Conservation (phyloP, 2,797 vertebrate genomes). For the Merluccius polli region DNA sequence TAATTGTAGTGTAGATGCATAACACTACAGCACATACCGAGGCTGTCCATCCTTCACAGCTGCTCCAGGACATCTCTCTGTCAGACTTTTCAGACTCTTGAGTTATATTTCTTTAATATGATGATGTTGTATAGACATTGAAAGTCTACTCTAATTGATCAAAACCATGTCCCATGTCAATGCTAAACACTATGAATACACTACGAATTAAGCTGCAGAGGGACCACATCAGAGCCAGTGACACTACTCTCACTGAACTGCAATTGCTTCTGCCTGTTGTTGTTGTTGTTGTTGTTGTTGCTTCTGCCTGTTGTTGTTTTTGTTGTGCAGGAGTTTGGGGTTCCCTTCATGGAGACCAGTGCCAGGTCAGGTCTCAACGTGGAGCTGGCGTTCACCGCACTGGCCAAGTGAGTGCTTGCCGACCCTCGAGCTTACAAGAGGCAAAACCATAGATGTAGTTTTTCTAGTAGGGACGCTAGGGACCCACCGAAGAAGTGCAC, state of each 20-base stretch:
- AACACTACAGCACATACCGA: too few relatives aligned
- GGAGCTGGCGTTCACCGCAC: conserved; percentile 88
- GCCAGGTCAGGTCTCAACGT: conserved; percentile 88
- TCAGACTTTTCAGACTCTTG: too few relatives aligned
- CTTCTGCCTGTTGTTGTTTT: conserved; percentile 21
- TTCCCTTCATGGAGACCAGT: conserved; percentile 95
- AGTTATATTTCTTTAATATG: neutral
- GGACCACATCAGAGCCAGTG: neutral
- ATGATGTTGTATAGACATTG: too few relatives aligned
- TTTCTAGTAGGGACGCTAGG: neutral
- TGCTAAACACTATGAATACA: neutral
- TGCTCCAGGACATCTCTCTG: neutral
- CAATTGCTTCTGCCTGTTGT: neutral
- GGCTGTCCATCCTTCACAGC: too few relatives aligned
- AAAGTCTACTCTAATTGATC: too few relatives aligned
- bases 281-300: neutral
- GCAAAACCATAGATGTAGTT: neutral
- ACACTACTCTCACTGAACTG: neutral
- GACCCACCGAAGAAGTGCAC: too few relatives aligned
- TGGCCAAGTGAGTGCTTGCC: conserved; percentile 82
- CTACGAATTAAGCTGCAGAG: neutral
- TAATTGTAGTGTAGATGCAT: neutral
- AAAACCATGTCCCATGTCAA: too few relatives aligned
- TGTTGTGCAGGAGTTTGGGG: conserved; percentile 81
- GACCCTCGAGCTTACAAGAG: neutral